These are phyloP conservation scores for Heliconius ismenius DNA, from an alignment of 2,888 invertebrate species.

Conservation along the genomic window DNA sequence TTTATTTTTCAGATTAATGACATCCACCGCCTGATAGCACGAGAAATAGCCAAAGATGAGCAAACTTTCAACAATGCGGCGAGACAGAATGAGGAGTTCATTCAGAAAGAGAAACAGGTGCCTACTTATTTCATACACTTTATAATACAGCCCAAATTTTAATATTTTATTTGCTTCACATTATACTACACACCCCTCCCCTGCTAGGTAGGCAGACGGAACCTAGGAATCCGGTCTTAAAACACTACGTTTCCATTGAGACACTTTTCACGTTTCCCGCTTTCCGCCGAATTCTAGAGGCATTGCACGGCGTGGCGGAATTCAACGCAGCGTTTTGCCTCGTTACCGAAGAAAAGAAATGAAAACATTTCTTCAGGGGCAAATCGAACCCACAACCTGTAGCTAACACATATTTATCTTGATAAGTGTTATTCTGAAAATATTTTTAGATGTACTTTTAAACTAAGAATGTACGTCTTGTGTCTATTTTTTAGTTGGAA, in stretches of 20 bases:
- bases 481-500: conserved; percentile 63
- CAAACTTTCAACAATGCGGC: conserved; percentile 83
- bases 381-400: neutral
- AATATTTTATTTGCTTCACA: neutral
- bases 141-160: neutral
- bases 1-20: conserved; percentile 72
- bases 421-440: too few species aligned
- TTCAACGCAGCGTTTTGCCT: neutral
- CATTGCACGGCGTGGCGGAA: neutral
- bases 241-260: neutral
- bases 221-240: neutral
- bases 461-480: neutral
- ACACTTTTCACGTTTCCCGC: neutral
- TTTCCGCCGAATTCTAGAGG: neutral
- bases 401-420: neutral
- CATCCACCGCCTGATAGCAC: conserved; percentile 83
- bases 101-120: conserved; percentile 76
- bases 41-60: conserved; percentile 85
- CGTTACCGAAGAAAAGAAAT: neutral
- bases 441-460: too few species aligned
- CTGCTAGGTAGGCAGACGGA: neutral
- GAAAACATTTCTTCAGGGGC: neutral
- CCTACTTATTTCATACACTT: neutral
- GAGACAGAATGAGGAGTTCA: conserved; percentile 78
- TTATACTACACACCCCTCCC: too few species aligned